These are phyloP conservation scores for Motacilla alba DNA, from an alignment of 2,113 vertebrate species.

Conservation along the genomic window DNA sequence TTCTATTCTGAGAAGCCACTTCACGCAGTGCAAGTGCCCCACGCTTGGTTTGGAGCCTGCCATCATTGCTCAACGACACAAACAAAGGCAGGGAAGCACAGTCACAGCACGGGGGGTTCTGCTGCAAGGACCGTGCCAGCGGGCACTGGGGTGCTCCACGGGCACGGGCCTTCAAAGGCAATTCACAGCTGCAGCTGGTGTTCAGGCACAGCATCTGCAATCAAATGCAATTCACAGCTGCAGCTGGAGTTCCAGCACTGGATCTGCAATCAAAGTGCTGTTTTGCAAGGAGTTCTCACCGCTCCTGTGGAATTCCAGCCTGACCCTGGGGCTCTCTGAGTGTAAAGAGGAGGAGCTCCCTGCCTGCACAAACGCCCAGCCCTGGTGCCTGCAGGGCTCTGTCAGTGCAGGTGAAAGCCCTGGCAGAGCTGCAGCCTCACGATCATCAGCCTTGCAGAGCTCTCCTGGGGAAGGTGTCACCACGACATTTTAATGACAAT, in stretches of 20 bases:
- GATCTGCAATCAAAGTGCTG: background rate
- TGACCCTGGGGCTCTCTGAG: background rate
- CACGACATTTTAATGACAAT: too few relatives aligned
- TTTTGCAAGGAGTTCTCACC: background rate
- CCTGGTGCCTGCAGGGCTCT: background rate
- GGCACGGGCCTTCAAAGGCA: background rate
- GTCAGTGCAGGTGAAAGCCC: background rate
- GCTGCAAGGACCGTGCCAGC: rapidly evolving
- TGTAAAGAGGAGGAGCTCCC: background rate
- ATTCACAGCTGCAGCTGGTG: background rate
- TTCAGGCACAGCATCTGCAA: background rate
- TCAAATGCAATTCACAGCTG: background rate
- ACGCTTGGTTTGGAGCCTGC: rapidly evolving
- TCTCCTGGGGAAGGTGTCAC: background rate
- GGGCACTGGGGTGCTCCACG: background rate
- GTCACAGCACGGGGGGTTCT: rapidly evolving
- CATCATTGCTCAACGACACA: background rate
- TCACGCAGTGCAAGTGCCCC: rapidly evolving
- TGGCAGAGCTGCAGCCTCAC: rapidly evolving
- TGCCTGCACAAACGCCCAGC: background rate
- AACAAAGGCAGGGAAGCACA: background rate
- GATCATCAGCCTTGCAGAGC: rapidly evolving
- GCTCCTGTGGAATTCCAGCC: background rate
- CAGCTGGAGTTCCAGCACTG: background rate
- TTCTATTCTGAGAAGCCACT: background rate